phyloP scores from a whole-genome alignment of 2,888 invertebrate genomes.

The Drosophila longiperda region DNA sequence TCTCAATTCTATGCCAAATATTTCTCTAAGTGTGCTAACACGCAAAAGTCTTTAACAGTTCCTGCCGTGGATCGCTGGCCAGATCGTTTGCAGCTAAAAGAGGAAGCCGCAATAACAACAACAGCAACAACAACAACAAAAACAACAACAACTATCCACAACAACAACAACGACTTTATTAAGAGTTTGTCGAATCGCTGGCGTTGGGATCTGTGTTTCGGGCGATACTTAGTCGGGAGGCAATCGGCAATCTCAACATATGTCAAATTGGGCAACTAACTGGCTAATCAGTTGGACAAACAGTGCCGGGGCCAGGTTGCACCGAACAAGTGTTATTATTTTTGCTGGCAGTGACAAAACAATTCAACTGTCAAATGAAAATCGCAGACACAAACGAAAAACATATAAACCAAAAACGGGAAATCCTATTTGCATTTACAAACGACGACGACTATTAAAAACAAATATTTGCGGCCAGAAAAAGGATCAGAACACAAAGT shows the following conservation, averaged over 20 bases:
- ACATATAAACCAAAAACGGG: slow-evolving; percentile 37
- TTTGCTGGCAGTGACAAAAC: slow-evolving; percentile 46
- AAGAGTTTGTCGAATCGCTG: slow-evolving; percentile 18
- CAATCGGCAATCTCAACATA: slow-evolving; percentile 72
- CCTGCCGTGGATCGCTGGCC: slow-evolving; percentile 7
- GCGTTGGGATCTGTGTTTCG: slow-evolving; percentile 18
- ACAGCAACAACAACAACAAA: slow-evolving; percentile 16
- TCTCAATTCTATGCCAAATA: neutral
- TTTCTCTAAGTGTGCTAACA: neutral
- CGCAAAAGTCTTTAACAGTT: slow-evolving; percentile 7
- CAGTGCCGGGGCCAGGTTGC: slow-evolving; percentile 33
- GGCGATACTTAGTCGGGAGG: slow-evolving; percentile 5
- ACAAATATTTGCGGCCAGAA: slow-evolving; percentile 83
- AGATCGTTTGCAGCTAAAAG: slow-evolving; percentile 43
- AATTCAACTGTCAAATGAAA: slow-evolving; percentile 72
- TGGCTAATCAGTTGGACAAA: slow-evolving; percentile 75
- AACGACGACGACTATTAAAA: slow-evolving; percentile 81
- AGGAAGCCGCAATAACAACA: slow-evolving; percentile 26
- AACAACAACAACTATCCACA: slow-evolving; percentile 19
- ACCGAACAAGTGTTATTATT: slow-evolving; percentile 82
- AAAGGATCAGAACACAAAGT: slow-evolving; percentile 77
- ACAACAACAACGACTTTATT: slow-evolving; percentile 33
- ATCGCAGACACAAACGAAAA: slow-evolving; percentile 22
- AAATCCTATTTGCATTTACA: slow-evolving; percentile 83
- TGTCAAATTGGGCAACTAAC: slow-evolving; percentile 81